Conservation (phyloP, 2,113 vertebrate species). For the Alethe castanea region DNA sequence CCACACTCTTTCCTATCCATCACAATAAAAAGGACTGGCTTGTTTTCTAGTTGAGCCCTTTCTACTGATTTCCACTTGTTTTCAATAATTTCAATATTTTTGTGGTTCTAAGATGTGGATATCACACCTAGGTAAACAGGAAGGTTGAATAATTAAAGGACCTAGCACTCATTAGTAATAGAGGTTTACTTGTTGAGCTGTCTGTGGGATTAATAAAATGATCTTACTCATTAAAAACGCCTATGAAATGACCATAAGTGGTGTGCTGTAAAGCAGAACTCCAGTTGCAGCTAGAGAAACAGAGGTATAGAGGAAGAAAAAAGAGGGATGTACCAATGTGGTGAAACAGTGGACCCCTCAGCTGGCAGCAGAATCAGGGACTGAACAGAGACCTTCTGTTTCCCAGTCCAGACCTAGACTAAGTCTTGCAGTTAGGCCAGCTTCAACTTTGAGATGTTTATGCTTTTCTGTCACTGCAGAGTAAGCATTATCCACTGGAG, state of each 20-base stretch:
- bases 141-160: background rate
- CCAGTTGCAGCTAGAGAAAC: background rate
- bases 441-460: background rate
- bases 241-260: background rate
- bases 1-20: background rate
- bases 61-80: background rate
- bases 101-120: background rate
- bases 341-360: background rate
- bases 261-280: background rate
- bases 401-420: background rate
- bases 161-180: background rate
- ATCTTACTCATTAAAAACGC: background rate
- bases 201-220: background rate
- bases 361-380: background rate
- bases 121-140: background rate
- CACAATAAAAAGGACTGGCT: background rate
- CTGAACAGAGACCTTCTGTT: background rate
- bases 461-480: background rate
- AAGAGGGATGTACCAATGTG: background rate
- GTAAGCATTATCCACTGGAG: background rate
- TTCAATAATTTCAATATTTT: background rate
- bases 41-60: background rate
- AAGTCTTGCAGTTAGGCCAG: background rate
- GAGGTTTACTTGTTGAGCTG: background rate
- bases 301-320: background rate